These are phyloP conservation scores for Chrysodeixis includens DNA, from an alignment of 2,888 invertebrate genomes.

Conservation along the genomic window DNA sequence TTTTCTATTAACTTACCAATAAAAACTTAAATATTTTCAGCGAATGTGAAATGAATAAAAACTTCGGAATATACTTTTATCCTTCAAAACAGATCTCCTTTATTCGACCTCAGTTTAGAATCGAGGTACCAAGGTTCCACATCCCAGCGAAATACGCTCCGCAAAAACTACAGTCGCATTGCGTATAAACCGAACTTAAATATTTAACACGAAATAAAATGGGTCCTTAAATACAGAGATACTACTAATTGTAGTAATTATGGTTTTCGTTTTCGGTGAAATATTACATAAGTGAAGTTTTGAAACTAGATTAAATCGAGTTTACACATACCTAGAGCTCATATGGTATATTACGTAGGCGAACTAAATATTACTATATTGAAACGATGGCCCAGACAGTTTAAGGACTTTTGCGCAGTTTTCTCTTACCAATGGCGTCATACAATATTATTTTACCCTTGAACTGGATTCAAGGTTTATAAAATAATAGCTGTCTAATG, in stretches of 20 bases:
- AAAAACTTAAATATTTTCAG: too few relatives aligned
- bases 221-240: neutral
- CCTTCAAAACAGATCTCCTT: neutral
- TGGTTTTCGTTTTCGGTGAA: constrained; percentile 1
- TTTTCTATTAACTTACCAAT: too few relatives aligned
- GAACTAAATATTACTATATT: constrained; percentile 7
- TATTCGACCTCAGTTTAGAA: neutral
- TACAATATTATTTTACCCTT: constrained; percentile 23
- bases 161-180: neutral
- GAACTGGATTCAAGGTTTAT: constrained; percentile 11
- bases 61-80: neutral
- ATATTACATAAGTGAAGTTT: constrained; percentile 12
- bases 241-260: constrained; percentile 10
- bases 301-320: constrained; percentile 13
- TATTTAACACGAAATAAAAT: neutral
- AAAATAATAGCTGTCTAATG: neutral
- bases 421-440: constrained; percentile 22
- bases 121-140: neutral
- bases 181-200: neutral
- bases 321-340: neutral
- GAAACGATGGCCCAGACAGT: constrained; percentile 6
- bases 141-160: neutral
- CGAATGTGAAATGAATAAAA: too few relatives aligned
- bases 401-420: constrained; percentile 8
- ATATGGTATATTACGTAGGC: neutral